Evolutionary conservation across 2,888 invertebrate species (phyloP), one percentile per base, ranked within the genome.

Genomic region (Resseliella maxima): DNA sequence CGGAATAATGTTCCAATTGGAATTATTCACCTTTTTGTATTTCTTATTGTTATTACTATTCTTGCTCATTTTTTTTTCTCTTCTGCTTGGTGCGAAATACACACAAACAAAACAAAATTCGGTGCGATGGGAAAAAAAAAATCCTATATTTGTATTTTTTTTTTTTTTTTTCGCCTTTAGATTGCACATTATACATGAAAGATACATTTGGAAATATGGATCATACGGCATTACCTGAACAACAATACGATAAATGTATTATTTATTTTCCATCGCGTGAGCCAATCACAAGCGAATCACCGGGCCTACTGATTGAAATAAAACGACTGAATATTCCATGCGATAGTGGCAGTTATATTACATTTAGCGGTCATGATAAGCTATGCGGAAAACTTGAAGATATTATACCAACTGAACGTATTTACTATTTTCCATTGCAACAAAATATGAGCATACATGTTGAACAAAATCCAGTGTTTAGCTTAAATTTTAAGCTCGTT

Each of bases 321-420:
- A 93, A 92, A 88, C 93, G 94, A 87, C 92, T 95, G 86, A 95
- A 95, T 92, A 94, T 95, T 72, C 94, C 95, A 81, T 95, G 95
- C 90, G 90, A 92, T 86, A 91, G 90, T 54, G 94, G 94, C 72
- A 92, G 93, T 64, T 94, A 92, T 90, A 90, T 95, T 85, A 92
- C 93, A 88, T 92, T 92, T 83, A 92, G 64, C 59, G 46, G 24
- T 50, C 18, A 92, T 87, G 88, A 88, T 86, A 45, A 46, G 0
- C 90, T 95, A 21, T 95, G 95, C 90, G 95, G 95, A 1, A 95
- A 95, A 89, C 91, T 95, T 5, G 95, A 95, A 89, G 95, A 95
- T 90, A 92, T 94, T 54, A 92, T 93, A 0, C 89, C 90, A 8
- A 90, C 90, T 21, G 93, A 94, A 88, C 92, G 94, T 87, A 92